A percentile compares a stretch with the other conserved stretches of the same genome.
phyloP scores from a whole-genome alignment of 2,113 vertebrate genomes.

The Urocynchramus pylzowi region DNA sequence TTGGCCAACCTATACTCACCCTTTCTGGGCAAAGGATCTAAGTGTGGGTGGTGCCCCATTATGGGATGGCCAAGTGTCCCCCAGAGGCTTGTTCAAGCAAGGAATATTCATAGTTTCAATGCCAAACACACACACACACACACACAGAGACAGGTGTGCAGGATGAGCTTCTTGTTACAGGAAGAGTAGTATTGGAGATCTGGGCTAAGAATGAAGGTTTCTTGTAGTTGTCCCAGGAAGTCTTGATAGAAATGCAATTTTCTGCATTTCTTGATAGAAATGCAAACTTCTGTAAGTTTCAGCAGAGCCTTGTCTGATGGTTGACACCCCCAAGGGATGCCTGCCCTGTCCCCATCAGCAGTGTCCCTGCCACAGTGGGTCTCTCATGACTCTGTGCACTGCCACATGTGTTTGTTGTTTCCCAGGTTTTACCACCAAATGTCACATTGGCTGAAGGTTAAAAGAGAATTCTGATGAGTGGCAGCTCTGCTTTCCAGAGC shows the following conservation, averaged over 20 bases:
- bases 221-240: background rate
- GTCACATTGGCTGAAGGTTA: background rate
- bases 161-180: background rate
- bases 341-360: background rate
- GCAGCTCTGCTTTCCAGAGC: background rate
- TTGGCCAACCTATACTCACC: background rate
- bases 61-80: background rate
- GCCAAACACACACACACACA: background rate
- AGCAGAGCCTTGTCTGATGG: background rate
- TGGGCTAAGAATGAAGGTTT: background rate
- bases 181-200: background rate
- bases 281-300: background rate
- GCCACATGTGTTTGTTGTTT: background rate
- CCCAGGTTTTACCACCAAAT: background rate
- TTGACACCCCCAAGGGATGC: background rate
- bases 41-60: background rate
- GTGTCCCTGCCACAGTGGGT: background rate
- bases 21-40: background rate
- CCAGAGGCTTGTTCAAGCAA: background rate
- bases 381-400: background rate
- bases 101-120: background rate
- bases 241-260: background rate
- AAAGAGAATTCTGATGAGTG: background rate
- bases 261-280: background rate
- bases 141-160: accelerated